Base-by-base conservation (phyloP, 2,797 vertebrate genomes). In the Molossus alvarezi region DNA sequence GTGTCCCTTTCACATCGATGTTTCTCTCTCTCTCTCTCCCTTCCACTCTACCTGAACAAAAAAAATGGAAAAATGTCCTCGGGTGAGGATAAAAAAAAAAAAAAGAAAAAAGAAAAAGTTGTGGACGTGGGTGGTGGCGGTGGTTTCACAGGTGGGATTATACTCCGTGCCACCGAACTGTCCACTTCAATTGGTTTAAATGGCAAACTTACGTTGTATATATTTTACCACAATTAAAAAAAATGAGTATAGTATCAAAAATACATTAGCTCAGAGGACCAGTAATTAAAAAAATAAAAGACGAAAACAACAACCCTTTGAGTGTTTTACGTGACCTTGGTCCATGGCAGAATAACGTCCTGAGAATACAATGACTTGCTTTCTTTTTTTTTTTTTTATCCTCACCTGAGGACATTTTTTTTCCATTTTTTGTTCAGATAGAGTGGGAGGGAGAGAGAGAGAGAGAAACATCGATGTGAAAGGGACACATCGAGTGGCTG, bases 101-200 rank as follows among this genome's bases (percentile, higher is more conserved):
- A 1, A 9, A 33, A 5, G 7, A n/a, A n/a, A n/a, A 33, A 17
- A 8, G 12, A 27, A 1, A 9, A 33, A 5, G 7, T 57, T 29
- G 41, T 25, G 55, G 41, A 29, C 45, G 4, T 6, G 4, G 65
- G 3, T 13, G 53, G 53, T 9, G 7, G 6, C 0, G 13, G 29
- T 1, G 13, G 0, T 2, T 3, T 1, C 2, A 20, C 4, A 1
- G 1, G 1, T 18, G 53, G 41, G 41, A 29, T 23, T 4, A 5
- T 58, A 4, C 60, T 48, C 10, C 8, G 0, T 53, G 10, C 27
- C 25, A 4, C 25, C 4, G 27, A 17, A 7, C 80, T 4, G 7
- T 3, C 5, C 25, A 18, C 48, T 29, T 4, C 20, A 48, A 12
- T 9, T 18, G 84, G 11, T 29, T 77, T 62, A 45, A 48, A 6